Percentiles rank a stretch among this genome's conserved stretches.
These are phyloP conservation scores for Leptinotarsa tumamoca DNA, from an alignment of 2,888 invertebrate genomes.

Conservation along the genomic window DNA sequence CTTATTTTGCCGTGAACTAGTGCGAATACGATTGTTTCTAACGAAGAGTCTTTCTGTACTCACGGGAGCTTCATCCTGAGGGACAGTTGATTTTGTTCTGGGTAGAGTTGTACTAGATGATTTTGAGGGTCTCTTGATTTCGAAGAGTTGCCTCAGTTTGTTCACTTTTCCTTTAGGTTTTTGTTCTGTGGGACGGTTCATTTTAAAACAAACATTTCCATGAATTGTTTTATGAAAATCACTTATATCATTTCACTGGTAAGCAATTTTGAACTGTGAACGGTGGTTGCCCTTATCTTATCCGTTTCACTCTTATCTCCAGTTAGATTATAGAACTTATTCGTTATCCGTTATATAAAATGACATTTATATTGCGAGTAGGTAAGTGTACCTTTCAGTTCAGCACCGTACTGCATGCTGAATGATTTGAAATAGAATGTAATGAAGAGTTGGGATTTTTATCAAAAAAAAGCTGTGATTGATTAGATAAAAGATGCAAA, in stretches of 20 bases:
- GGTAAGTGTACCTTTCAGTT: neutral
- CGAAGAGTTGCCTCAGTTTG: slow-evolving; percentile 35
- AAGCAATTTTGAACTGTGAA: neutral
- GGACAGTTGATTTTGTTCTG: slow-evolving; percentile 16
- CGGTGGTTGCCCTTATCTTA: neutral
- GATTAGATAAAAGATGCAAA: too few relatives aligned
- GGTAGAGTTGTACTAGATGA: slow-evolving; percentile 28
- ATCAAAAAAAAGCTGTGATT: too few relatives aligned
- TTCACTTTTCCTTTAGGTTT: neutral
- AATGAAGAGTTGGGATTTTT: too few relatives aligned
- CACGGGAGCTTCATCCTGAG: slow-evolving; percentile 24
- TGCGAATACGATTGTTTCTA: slow-evolving; percentile 23
- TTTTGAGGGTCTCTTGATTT: slow-evolving; percentile 39
- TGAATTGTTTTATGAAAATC: neutral
- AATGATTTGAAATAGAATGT: too few relatives aligned
- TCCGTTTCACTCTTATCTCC: neutral
- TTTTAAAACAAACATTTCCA: neutral
- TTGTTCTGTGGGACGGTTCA: neutral
- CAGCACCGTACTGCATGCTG: neutral
- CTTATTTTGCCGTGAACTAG: slow-evolving; percentile 29
- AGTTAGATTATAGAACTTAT: neutral
- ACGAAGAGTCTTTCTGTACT: slow-evolving; percentile 30
- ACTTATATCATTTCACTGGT: neutral
- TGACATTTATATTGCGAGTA: too few relatives aligned
- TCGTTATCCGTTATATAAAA: neutral